A percentile compares a stretch with the other conserved stretches of the same genome.
phyloP scores from a whole-genome alignment of 1,140 invertebrate genomes.

The Euschistus heros region DNA sequence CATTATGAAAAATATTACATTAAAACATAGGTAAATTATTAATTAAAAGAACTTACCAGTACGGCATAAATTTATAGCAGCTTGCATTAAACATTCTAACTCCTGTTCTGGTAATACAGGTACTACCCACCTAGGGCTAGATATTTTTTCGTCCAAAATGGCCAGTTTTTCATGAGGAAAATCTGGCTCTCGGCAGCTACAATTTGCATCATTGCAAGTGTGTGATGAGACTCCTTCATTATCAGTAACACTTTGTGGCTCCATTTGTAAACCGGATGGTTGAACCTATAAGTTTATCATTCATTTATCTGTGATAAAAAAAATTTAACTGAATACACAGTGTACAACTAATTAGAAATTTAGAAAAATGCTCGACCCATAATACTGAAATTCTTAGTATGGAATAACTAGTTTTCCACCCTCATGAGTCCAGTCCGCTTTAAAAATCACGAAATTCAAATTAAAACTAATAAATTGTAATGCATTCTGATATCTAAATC shows the following conservation, averaged over 20 bases:
- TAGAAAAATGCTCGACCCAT: neutral
- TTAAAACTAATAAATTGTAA: too few relatives aligned
- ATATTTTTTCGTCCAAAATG: constrained; percentile 89
- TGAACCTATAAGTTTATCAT: constrained; percentile 15
- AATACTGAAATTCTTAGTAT: neutral
- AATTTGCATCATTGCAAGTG: constrained; percentile 23
- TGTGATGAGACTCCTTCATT: constrained; percentile 1
- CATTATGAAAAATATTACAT: too few relatives aligned
- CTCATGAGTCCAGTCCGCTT: too few relatives aligned
- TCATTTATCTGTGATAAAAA: neutral
- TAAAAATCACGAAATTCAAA: too few relatives aligned
- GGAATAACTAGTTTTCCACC: neutral
- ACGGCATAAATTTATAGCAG: constrained; percentile 74
- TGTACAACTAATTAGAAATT: too few relatives aligned
- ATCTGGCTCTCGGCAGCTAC: constrained; percentile 32
- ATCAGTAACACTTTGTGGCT: constrained; percentile 4
- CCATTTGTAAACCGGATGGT: constrained; percentile 7
- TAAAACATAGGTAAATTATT: too few relatives aligned
- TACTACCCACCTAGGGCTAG: constrained; percentile 88
- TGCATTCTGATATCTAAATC: too few relatives aligned
- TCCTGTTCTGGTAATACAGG: constrained; percentile 94
- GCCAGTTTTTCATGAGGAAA: constrained; percentile 81
- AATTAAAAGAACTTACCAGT: constrained; percentile 45
- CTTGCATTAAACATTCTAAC: constrained; percentile 80
- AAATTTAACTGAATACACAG: too few relatives aligned